Evolutionary conservation across 2,797 vertebrate species (phyloP).

Genomic region (Varecia variegata): DNA sequence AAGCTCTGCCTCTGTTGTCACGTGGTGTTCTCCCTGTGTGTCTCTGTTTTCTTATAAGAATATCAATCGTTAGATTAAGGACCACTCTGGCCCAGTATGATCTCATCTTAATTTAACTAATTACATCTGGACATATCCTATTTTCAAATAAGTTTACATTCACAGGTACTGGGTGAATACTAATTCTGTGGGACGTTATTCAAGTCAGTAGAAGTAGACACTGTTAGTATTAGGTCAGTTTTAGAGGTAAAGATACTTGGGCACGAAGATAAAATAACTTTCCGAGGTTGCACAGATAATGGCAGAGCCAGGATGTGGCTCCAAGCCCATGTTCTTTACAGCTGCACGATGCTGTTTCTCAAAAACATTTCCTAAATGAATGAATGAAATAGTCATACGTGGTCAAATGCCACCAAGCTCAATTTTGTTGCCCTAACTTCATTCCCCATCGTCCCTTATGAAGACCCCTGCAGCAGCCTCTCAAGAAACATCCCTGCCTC

Average conservation of each 20-base stretch:
- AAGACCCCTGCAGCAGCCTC: neutral
- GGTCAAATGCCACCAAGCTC: neutral
- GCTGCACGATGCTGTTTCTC: neutral
- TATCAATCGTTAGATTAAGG: neutral
- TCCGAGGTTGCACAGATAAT: neutral
- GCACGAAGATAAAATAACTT: neutral
- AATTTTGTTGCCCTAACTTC: neutral
- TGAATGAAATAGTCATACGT: neutral
- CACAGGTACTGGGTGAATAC: neutral
- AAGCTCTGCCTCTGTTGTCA: neutral
- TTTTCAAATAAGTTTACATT: neutral
- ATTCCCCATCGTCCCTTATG: neutral
- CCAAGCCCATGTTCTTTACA: neutral
- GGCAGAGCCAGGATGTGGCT: neutral
- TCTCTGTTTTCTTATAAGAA: neutral
- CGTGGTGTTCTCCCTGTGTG: neutral
- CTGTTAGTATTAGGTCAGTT: neutral
- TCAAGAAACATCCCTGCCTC: neutral
- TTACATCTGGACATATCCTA: neutral
- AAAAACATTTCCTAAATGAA: neutral
- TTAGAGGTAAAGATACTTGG: neutral
- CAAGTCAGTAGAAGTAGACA: neutral
- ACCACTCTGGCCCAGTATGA: neutral
- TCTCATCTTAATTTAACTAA: neutral
- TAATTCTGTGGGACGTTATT: neutral